phyloP scores from a whole-genome alignment of 2,888 invertebrate genomes.

The Bombyx huttoni region DNA sequence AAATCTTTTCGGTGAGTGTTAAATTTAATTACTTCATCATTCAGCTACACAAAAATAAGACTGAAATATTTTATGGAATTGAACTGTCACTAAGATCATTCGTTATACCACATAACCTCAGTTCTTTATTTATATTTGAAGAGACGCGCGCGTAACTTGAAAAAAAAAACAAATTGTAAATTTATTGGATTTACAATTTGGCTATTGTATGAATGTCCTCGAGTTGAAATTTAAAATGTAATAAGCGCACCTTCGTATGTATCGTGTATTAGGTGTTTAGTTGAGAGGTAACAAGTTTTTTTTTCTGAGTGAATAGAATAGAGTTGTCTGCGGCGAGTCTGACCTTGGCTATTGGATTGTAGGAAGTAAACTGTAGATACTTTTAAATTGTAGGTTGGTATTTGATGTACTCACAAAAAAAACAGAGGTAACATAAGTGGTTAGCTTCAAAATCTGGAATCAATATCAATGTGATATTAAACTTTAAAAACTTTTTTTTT shows the following conservation, averaged over 20 bases:
- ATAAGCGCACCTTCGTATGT: constrained; percentile 3
- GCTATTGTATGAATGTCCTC: background rate
- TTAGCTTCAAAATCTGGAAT: background rate
- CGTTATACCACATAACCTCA: constrained; percentile 38
- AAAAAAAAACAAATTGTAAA: constrained; percentile 21
- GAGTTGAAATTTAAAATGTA: background rate
- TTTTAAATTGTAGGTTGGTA: constrained; percentile 70
- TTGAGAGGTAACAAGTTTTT: constrained; percentile 50
- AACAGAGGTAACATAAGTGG: constrained; percentile 33
- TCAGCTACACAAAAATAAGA: constrained; percentile 4
- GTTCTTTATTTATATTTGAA: constrained; percentile 43
- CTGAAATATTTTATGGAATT: constrained; percentile 1
- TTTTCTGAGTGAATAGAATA: constrained; percentile 56
- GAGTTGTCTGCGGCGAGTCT: constrained; percentile 55
- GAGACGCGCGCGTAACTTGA: constrained; percentile 62
- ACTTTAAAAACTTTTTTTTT: no score
- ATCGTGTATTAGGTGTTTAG: constrained; percentile 18
- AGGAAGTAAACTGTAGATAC: constrained; percentile 70
- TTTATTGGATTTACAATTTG: background rate
- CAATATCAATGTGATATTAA: background rate
- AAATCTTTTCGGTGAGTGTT: constrained; percentile 91
- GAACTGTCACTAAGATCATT: constrained; percentile 1
- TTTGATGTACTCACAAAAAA: constrained; percentile 69
- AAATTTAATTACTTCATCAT: constrained; percentile 10
- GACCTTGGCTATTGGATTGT: constrained; percentile 72